Conservation (phyloP, 2,797 vertebrate genomes). For the Leucoraja ocellata region DNA sequence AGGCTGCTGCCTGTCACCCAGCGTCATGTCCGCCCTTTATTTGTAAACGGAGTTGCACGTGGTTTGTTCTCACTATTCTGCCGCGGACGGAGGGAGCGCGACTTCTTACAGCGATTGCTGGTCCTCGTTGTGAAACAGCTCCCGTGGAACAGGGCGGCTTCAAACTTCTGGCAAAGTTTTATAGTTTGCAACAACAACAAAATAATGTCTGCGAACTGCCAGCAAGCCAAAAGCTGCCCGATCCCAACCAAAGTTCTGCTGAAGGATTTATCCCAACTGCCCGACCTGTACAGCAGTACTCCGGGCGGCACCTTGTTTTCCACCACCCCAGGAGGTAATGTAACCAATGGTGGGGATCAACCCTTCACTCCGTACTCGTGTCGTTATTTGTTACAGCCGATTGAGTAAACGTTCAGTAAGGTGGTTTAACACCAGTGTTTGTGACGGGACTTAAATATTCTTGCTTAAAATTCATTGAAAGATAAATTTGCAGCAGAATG, state of each 20-base stretch:
- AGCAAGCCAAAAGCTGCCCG: conserved; percentile 65
- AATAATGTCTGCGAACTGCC: conserved; percentile 57
- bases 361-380: neutral
- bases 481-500: neutral
- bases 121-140: neutral
- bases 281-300: conserved; percentile 68
- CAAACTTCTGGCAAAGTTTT: neutral
- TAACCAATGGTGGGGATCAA: neutral
- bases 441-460: neutral
- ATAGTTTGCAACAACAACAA: neutral
- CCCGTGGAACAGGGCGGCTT: neutral
- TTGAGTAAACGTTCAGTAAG: neutral
- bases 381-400: neutral
- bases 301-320: conserved; percentile 66
- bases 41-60: neutral
- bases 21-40: conserved; percentile 29
- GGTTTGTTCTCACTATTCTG: neutral
- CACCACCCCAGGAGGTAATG: conserved; percentile 64
- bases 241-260: conserved; percentile 66
- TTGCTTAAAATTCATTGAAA: neutral
- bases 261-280: conserved; percentile 73
- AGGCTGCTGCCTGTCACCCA: neutral
- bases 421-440: neutral
- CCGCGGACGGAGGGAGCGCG: neutral
- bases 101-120: neutral